phyloP scores from a whole-genome alignment of 2,113 vertebrate genomes.

The Chrysochloris asiatica region DNA sequence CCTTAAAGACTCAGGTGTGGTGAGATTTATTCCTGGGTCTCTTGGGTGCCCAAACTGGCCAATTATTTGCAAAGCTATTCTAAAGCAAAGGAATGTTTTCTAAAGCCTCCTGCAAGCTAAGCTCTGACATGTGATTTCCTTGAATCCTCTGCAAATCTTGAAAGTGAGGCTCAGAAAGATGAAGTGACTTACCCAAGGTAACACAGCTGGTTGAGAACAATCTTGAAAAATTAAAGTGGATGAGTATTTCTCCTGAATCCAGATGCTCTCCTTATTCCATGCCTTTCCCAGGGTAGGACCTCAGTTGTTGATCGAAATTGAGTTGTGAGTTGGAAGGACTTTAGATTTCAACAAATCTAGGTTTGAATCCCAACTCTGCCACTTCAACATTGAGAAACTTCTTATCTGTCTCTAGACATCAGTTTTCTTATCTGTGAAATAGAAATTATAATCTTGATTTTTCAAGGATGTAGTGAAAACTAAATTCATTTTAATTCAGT shows the following conservation, averaged over 20 bases:
- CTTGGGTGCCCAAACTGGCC: not conserved
- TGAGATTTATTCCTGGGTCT: constrained; percentile 28
- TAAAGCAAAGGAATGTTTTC: constrained; percentile 5
- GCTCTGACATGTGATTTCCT: not conserved
- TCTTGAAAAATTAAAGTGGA: constrained; percentile 2
- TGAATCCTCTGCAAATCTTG: not conserved
- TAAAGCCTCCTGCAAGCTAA: not conserved
- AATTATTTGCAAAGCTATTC: constrained; percentile 42
- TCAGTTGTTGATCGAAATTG: constrained; percentile 7
- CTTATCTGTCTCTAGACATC: not conserved
- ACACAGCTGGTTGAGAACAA: not conserved
- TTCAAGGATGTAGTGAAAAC: not conserved
- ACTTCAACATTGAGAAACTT: not conserved
- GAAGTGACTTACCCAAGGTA: constrained; percentile 1
- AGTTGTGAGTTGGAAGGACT: constrained; percentile 22
- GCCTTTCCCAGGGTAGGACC: not conserved
- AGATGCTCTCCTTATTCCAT: not conserved
- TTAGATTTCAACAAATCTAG: not conserved
- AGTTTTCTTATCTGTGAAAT: constrained; percentile 46
- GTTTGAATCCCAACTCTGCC: not conserved
- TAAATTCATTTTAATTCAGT: constrained; percentile 53
- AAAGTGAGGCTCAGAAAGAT: constrained; percentile 17
- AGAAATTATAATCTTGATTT: constrained; percentile 10
- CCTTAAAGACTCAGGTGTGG: not conserved
- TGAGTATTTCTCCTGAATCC: constrained; percentile 28